Base-by-base conservation (phyloP, 1,140 invertebrate genomes). In the Yoshiicerus persimilis region DNA sequence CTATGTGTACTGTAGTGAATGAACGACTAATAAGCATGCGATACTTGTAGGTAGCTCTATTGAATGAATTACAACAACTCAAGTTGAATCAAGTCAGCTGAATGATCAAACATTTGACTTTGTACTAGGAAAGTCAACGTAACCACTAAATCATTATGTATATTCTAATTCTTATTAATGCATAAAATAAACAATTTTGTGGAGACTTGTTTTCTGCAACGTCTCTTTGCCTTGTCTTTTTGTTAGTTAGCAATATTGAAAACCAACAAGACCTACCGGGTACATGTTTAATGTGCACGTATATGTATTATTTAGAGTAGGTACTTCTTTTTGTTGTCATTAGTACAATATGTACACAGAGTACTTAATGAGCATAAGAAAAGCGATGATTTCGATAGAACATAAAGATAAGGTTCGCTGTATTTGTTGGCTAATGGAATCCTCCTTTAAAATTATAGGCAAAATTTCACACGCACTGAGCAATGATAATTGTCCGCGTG, bases 401-500 rank as follows among this genome's bases (percentile, higher is more conserved):
- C 2, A 80, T 34, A 80, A 80, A 80, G 75, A 80, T 80, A 80
- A 80, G 75, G 75, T 20, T 32, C 30, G 16, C 13, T 75, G 70
- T 2, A 9, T 36, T 36, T 36, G 32, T 80, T 80, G 75, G 75
- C n/a, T 80, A 80, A 38, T 80, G 75, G 30, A 56, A 80, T 80
- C 75, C 75, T 80, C 75, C 75, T 80, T 80, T 80, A 80, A 80
- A 80, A 80, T 80, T 80, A 80, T 80, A 36, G 32, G 2, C 32
- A 80, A 80, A 80, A 80, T 80, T 80, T 80, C 75, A 80, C 75
- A 80, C 75, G 75, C 75, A 80, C 75, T 80, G 75, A 80, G 32
- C 75, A 80, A 80, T 80, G 11, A 84, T 56, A 84, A 84, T 84
- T 84, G 83, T 84, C 83, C 83, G 83, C 83, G 83, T 84, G 83